A percentile compares a stretch with the other conserved stretches of the same genome.
phyloP scores from a whole-genome alignment of 1,140 invertebrate genomes.

The Parasteatoda tepidariorum region DNA sequence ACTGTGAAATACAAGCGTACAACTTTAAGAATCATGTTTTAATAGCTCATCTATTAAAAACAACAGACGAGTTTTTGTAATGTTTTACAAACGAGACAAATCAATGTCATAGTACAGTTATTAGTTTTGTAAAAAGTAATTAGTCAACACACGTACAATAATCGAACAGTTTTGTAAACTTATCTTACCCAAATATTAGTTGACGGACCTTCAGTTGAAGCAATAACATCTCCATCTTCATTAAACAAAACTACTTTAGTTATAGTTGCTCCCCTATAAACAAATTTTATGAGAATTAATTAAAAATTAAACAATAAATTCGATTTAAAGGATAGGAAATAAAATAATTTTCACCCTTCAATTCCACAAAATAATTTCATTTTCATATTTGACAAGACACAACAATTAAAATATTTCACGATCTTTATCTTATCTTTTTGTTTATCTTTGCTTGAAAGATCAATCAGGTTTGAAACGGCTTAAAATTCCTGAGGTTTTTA shows the following conservation, averaged over 20 bases:
- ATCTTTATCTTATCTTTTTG: background rate
- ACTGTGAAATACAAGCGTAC: too few species aligned
- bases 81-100: background rate
- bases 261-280: slow-evolving; percentile 81
- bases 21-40: too few species aligned
- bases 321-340: background rate
- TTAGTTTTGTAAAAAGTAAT: background rate
- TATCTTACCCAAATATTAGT: slow-evolving; percentile 84
- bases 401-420: background rate
- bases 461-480: slow-evolving; percentile 1
- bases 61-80: background rate
- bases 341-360: slow-evolving; percentile 69
- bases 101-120: background rate
- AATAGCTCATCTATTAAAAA: too few species aligned
- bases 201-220: slow-evolving; percentile 76
- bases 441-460: background rate
- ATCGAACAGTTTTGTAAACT: background rate
- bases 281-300: background rate
- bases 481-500: slow-evolving; percentile 18
- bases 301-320: background rate
- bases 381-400: slow-evolving; percentile 3
- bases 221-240: slow-evolving; percentile 76
- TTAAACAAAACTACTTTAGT: slow-evolving; percentile 82
- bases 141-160: background rate
- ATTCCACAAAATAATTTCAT: slow-evolving; percentile 65